Evolutionary conservation across 2,888 invertebrate genomes (phyloP), one percentile per base, ranked within the genome.

Genomic region (Emmelina monodactyla): DNA sequence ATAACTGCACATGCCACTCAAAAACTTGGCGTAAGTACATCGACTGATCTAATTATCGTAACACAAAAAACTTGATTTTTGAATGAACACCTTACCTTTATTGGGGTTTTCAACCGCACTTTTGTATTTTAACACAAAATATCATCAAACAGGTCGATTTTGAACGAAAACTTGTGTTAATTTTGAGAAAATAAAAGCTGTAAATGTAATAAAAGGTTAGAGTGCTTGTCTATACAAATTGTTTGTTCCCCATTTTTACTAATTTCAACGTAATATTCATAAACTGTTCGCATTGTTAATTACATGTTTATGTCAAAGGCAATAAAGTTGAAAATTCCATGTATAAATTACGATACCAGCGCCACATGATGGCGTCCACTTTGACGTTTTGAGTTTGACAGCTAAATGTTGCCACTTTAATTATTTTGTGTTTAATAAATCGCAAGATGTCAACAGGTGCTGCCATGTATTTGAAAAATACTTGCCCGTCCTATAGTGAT

Each of bases 1-100:
- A 71, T 72, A 73, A 71, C 70, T 68, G 70, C 73, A 75, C 73
- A 73, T 66, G 68, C 64, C 46, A 59, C 53, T 60, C 58, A 59
- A 59, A 62, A 62, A 47, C 53, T 45, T 50, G 55, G 56, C 61
- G 59, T 58, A 59, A 53, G 55, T 62, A 62, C 58, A 47, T 54
- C 50, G 50, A 50, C 51, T 64, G 65, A 57, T 62, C 59, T 65
- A 72, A 69, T 73, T 72, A 67, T 46, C 43, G 44, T 45, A 51
- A 30, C 53, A 49, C 37, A 50, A 50, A 53, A 55, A 55, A 60
- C 55, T 50, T 45, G 47, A 51, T 53, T 69, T 61, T 55, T 73
- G 69, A 71, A 65, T 69, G 55, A 64, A 71, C 49, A 47, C 61
- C 67, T 45, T 39, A 69, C 73, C 63, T 65, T 73, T 58, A 14